Evolutionary conservation across 2,797 vertebrate genomes (phyloP), one percentile per base, ranked within the genome.

Genomic region (Artibeus jamaicensis): DNA sequence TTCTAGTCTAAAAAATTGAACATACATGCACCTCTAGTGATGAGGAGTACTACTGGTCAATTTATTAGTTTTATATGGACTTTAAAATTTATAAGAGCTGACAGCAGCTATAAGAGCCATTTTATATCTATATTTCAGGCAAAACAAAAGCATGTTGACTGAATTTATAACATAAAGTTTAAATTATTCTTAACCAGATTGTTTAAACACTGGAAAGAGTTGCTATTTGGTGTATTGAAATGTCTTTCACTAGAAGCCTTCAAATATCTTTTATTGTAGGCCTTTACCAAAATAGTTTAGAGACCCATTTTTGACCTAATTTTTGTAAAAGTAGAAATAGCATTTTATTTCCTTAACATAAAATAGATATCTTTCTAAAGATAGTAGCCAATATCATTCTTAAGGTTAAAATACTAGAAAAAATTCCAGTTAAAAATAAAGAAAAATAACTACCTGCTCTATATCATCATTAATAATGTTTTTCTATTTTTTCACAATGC

Each of bases 321-420:
- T 59, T 82, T 93, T 86, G 37, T 44, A 91, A 93, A 93, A 77
- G 10, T 77, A 53, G 5, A 16, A 86, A 78, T 89, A 88, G 71
- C 21, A 48, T 85, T 83, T 93, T 84, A 79, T 79, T 92, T 95
- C 42, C 57, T 91, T 93, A 74, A 91, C 29, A 70, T 1, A 82
- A 24, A 81, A 70, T 81, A 32, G 15, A 65, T 12, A 50, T 76
- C 24, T 89, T 76, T 93, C 34, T 86, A 67, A 84, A 77, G 53
- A 89, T 26, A 77, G 77, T 26, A 91, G 22, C 32, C n/a, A 39
- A 55, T n/a, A 86, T 87, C 10, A 71, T 71, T 88, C n/a, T 95
- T 15, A 71, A 93, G 53, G 48, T 39, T 77, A 14, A 95, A 93
- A 77, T 19, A 76, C n/a, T 85, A 81, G 84, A 71, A 82, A 74